A percentile compares a stretch with the other conserved stretches of the same genome.
Conservation (phyloP, 1,140 invertebrate species). For the Pseudobourletiella spinata region DNA sequence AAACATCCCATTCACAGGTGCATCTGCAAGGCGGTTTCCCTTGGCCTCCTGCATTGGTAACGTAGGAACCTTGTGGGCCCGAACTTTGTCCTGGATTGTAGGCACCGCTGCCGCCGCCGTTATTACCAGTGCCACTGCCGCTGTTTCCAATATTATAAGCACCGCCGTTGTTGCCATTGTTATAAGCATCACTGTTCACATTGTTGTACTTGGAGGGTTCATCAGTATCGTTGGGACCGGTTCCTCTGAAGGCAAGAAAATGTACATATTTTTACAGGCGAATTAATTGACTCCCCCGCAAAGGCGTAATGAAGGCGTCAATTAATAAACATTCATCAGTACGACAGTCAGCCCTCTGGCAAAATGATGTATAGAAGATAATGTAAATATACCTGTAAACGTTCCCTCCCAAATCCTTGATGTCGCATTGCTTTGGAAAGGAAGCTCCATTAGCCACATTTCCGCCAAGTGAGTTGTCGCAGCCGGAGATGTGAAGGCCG, state of each 20-base stretch:
- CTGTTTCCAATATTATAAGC: neutral
- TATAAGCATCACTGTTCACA: neutral
- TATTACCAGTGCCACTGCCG: neutral
- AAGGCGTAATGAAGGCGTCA: too few species aligned
- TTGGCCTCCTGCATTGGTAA: neutral
- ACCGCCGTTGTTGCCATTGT: neutral
- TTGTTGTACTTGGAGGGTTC: constrained; percentile 18
- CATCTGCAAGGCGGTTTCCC: neutral
- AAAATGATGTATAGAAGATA: too few species aligned
- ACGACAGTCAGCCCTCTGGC: too few species aligned
- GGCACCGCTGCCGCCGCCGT: neutral
- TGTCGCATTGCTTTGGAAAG: constrained; percentile 26
- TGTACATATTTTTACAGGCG: too few species aligned
- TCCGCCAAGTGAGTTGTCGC: constrained; percentile 22
- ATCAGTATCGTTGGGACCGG: constrained; percentile 33
- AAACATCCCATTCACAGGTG: constrained; percentile 4
- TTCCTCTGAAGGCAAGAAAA: too few species aligned
- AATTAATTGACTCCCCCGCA: too few species aligned
- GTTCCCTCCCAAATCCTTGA: constrained; percentile 32
- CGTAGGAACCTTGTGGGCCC: neutral
- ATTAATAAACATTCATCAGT: too few species aligned
- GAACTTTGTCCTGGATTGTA: too few species aligned
- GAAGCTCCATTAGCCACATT: constrained; percentile 35
- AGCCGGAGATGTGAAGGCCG: constrained; percentile 30
- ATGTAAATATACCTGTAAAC: constrained; percentile 24